A percentile compares a stretch with the other conserved stretches of the same genome.
These are phyloP conservation scores for Perodicticus potto DNA, from an alignment of 2,797 vertebrate species.

Conservation along the genomic window DNA sequence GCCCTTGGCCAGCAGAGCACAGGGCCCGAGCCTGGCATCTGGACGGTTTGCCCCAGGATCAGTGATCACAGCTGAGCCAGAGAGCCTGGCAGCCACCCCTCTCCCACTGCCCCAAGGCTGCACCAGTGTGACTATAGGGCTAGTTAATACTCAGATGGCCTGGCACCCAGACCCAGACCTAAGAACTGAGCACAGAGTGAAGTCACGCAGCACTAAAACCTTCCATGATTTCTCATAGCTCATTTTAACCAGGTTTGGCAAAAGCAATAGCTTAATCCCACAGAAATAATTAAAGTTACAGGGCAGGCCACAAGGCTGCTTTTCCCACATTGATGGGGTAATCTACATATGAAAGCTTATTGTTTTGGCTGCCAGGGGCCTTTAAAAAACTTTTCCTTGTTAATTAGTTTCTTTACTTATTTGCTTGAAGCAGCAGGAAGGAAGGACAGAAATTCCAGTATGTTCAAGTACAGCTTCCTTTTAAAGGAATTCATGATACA, in stretches of 20 bases:
- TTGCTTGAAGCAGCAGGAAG: background rate
- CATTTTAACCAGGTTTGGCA: slow-evolving; percentile 50
- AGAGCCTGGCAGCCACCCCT: background rate
- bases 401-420: slow-evolving; percentile 8
- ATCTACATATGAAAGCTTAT: background rate
- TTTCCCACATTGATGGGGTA: background rate
- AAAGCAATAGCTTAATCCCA: slow-evolving; percentile 55
- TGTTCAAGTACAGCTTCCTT: background rate
- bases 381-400: background rate
- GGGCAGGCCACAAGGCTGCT: background rate
- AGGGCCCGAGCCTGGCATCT: background rate
- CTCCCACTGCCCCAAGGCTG: background rate
- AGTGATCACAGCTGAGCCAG: background rate
- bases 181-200: slow-evolving; percentile 31
- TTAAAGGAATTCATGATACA: background rate
- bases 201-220: background rate
- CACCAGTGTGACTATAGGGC: background rate
- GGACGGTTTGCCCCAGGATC: background rate
- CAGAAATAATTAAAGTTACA: slow-evolving; percentile 69
- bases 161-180: slow-evolving; percentile 23
- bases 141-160: slow-evolving; percentile 26
- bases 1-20: background rate
- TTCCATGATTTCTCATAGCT: slow-evolving; percentile 58
- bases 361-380: background rate
- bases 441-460: background rate